phyloP scores from a whole-genome alignment of 2,888 invertebrate species.

The Hydraecia micacea region DNA sequence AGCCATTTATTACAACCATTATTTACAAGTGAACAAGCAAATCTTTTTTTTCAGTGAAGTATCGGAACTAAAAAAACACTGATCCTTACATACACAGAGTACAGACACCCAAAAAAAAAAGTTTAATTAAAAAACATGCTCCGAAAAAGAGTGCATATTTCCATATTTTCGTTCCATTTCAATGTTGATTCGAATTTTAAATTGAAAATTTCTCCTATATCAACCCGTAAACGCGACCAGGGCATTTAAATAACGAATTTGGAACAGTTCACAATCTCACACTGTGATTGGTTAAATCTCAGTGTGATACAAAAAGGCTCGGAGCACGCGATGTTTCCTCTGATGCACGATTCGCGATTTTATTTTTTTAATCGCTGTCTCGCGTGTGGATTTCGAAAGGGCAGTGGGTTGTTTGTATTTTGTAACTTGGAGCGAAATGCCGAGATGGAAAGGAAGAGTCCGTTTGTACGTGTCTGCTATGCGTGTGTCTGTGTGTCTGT shows the following conservation, averaged over 20 bases:
- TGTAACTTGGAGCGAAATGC: conserved; percentile 11
- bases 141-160: conserved; percentile 10
- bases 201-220: conserved; percentile 37
- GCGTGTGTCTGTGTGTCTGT: background rate
- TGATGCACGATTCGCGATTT: conserved; percentile 36
- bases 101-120: conserved; percentile 7
- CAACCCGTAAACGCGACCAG: conserved; percentile 28
- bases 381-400: conserved; percentile 54
- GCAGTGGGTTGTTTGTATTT: conserved; percentile 28
- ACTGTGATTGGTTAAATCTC: conserved; percentile 36
- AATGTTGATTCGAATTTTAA: conserved; percentile 32
- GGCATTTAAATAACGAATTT: conserved; percentile 43
- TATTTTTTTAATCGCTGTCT: conserved; percentile 54
- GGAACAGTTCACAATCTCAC: conserved; percentile 34
- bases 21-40: background rate
- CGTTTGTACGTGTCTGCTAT: background rate
- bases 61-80: background rate
- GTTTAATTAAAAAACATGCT: conserved; percentile 14
- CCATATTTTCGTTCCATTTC: conserved; percentile 30
- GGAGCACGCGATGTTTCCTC: conserved; percentile 56
- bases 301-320: conserved; percentile 43
- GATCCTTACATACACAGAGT: background rate
- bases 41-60: background rate
- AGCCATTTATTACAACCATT: no score
- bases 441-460: conserved; percentile 4